These are phyloP conservation scores for Paracentrotus lividus DNA, from an alignment of 53 echinoderm and acorn worm species.

Conservation along the genomic window DNA sequence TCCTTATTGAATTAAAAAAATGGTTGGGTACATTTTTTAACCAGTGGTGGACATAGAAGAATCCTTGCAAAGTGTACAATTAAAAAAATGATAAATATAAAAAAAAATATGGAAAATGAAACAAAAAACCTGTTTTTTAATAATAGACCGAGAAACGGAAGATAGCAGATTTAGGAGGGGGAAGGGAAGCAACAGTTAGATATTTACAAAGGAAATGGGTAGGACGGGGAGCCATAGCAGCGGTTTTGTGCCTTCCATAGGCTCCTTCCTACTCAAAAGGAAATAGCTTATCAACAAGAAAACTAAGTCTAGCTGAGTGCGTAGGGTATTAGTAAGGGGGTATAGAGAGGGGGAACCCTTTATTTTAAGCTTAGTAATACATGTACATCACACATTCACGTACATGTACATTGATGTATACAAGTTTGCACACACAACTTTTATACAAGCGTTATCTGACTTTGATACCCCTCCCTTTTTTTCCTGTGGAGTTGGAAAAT, in stretches of 20 bases:
- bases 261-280: conserved; percentile 21
- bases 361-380: not conserved
- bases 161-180: too few relatives aligned
- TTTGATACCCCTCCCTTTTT: not conserved
- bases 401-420: not conserved
- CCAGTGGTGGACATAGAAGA: too few relatives aligned
- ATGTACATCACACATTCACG: not conserved
- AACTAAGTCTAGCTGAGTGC: conserved; percentile 22
- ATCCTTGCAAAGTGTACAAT: too few relatives aligned
- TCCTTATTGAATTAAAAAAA: too few relatives aligned
- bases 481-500: not conserved
- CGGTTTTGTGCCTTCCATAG: not conserved
- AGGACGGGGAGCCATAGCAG: not conserved
- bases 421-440: not conserved
- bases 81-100: too few relatives aligned
- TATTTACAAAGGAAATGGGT: not conserved
- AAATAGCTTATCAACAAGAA: conserved; percentile 14
- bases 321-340: conserved; percentile 1
- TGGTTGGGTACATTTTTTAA: too few relatives aligned
- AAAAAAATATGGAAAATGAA: too few relatives aligned
- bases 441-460: not conserved
- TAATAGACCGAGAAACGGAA: too few relatives aligned
- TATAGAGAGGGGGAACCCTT: not conserved
- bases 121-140: too few relatives aligned
- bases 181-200: too few relatives aligned